A percentile compares a stretch with the other conserved stretches of the same genome.
Conservation (phyloP, 2,797 vertebrate species). For the Hippopotamyrus pictus region DNA sequence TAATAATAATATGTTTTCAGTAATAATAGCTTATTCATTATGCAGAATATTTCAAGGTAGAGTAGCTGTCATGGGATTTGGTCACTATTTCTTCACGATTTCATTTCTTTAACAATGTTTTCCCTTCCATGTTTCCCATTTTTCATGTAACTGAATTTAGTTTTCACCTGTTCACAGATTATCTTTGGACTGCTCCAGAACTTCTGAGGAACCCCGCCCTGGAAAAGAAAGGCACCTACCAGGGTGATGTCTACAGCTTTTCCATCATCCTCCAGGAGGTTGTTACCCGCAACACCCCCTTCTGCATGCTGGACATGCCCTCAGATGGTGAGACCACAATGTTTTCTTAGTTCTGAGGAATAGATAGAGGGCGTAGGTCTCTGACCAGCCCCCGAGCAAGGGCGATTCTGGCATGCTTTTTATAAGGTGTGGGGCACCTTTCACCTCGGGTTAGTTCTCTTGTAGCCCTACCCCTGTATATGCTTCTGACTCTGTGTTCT, state of each 20-base stretch:
- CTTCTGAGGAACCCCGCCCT: slow-evolving; percentile 52
- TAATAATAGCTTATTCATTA: background rate
- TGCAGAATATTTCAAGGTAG: background rate
- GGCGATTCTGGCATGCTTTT: background rate
- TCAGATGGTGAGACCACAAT: slow-evolving; percentile 48
- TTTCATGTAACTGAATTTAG: slow-evolving; percentile 33
- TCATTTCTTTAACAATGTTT: background rate
- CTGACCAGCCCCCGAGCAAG: background rate
- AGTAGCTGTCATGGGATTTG: background rate
- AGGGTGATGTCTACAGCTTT: slow-evolving; percentile 76
- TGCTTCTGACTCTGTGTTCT: background rate
- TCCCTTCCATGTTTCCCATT: background rate
- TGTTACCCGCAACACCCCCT: slow-evolving; percentile 71
- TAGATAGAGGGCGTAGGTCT: background rate
- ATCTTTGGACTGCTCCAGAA: slow-evolving; percentile 68
- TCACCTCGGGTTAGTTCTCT: background rate
- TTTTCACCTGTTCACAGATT: slow-evolving; percentile 56
- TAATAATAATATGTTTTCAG: background rate
- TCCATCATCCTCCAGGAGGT: slow-evolving; percentile 88
- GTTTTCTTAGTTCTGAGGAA: background rate
- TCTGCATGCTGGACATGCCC: slow-evolving; percentile 75
- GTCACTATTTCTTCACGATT: background rate
- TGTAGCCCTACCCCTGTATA: background rate
- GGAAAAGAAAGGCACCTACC: slow-evolving; percentile 49
- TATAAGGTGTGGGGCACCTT: background rate